Evolutionary conservation across 2,797 vertebrate genomes (phyloP).

Genomic region (Micropoecilia bifurca): DNA sequence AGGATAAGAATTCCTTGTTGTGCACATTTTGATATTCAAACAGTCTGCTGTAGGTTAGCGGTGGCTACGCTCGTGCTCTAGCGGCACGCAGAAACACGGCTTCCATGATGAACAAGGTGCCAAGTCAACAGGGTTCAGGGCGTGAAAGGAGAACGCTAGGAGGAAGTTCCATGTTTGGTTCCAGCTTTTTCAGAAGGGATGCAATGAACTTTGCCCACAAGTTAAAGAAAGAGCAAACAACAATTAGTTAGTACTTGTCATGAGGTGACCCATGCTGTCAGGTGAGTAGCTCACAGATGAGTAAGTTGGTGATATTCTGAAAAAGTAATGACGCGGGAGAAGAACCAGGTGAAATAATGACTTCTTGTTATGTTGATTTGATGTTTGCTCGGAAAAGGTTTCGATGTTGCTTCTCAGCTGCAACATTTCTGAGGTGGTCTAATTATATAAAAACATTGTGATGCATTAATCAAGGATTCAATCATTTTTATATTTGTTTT

Average conservation of each 20-base stretch:
- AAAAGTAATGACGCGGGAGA: not conserved
- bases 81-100: constrained; percentile 68
- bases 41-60: constrained; percentile 71
- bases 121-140: constrained; percentile 61
- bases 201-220: not conserved
- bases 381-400: not conserved
- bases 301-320: not conserved
- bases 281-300: not conserved
- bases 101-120: constrained; percentile 77
- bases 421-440: not conserved
- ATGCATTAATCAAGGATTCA: too few relatives aligned
- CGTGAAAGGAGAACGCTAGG: constrained; percentile 23
- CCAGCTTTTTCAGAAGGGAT: constrained; percentile 15
- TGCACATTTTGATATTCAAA: constrained; percentile 64
- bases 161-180: constrained; percentile 26
- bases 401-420: not conserved
- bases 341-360: not conserved
- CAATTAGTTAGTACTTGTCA: not conserved
- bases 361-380: not conserved
- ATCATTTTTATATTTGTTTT: too few relatives aligned
- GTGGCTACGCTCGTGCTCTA: constrained; percentile 53
- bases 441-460: not conserved
- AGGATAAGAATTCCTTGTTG: constrained; percentile 61
- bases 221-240: constrained; percentile 15
- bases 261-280: not conserved